A percentile compares a stretch with the other conserved stretches of the same genome.
Evolutionary conservation across 2,888 invertebrate genomes (phyloP).

Genomic region (Dryobotodes eremita): DNA sequence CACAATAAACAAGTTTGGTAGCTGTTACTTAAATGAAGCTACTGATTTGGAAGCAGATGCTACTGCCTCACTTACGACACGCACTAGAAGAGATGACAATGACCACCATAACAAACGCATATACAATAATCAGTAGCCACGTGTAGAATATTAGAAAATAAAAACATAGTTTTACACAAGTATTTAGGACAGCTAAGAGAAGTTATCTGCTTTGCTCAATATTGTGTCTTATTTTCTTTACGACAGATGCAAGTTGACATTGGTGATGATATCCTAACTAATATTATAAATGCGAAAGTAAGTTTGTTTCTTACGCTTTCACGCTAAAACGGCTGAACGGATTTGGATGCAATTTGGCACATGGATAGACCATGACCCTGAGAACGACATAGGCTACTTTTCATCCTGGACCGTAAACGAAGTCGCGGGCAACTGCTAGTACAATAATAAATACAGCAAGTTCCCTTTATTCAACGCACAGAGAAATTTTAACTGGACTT

Average conservation of each 20-base stretch:
- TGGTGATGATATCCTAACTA: not conserved
- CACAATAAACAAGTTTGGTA: not conserved
- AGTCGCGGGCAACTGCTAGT: no score
- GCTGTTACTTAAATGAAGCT: not conserved
- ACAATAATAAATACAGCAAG: not conserved
- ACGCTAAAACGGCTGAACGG: no score
- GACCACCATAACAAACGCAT: slow-evolving; percentile 32
- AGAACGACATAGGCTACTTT: no score
- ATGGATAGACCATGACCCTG: no score
- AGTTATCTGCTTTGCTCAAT: slow-evolving; percentile 33
- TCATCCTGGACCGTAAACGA: no score
- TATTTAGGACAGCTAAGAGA: slow-evolving; percentile 25
- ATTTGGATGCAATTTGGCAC: no score
- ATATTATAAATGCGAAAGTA: no score
- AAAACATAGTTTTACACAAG: slow-evolving; percentile 36
- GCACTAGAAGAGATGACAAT: slow-evolving; percentile 11
- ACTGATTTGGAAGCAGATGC: not conserved
- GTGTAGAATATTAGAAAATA: slow-evolving; percentile 32
- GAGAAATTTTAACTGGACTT: not conserved
- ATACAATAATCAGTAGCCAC: slow-evolving; percentile 27
- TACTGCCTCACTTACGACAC: slow-evolving; percentile 9
- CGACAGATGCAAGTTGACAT: slow-evolving; percentile 22
- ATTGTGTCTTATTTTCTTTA: slow-evolving; percentile 33
- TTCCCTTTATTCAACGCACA: not conserved
- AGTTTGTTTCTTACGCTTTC: no score